These are phyloP conservation scores for Astreopora myriophthalma DNA, from an alignment of 64 coral and sea anemone genomes.

Conservation along the genomic window DNA sequence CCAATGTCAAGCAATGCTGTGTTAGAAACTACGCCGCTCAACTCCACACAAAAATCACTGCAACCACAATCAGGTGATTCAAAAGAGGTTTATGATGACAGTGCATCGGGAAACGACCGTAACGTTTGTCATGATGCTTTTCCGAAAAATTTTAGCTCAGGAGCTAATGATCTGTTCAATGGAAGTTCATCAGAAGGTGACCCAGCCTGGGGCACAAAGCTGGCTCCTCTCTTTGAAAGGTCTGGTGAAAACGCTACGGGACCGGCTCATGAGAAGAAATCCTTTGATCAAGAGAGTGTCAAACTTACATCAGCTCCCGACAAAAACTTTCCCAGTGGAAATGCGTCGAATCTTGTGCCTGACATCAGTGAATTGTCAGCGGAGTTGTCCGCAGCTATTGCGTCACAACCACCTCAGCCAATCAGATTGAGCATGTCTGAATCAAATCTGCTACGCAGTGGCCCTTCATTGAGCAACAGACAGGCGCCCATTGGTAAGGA, in stretches of 20 bases:
- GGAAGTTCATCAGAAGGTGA: background rate
- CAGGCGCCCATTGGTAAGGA: background rate
- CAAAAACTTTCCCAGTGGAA: background rate
- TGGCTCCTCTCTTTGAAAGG: background rate
- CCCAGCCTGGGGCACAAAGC: background rate
- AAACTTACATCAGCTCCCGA: background rate
- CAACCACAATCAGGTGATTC: background rate
- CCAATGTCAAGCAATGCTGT: constrained; percentile 8
- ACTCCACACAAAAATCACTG: background rate
- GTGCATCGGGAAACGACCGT: background rate
- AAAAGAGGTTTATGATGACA: no score
- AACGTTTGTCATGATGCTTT: background rate
- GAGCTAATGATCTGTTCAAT: background rate
- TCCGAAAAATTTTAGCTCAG: background rate
- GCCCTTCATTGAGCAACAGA: background rate
- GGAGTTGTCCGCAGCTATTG: constrained; percentile 45
- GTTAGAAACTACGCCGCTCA: background rate
- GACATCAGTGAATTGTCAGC: constrained; percentile 38
- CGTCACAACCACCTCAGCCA: constrained; percentile 39
- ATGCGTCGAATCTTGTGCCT: background rate
- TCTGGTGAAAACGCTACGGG: background rate
- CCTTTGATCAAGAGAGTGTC: background rate
- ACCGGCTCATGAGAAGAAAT: background rate
- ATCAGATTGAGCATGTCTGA: constrained; percentile 41
- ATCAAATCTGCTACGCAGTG: background rate